Evolutionary conservation across 2,797 vertebrate species (phyloP), one percentile per base, ranked within the genome.

Genomic region (Cygnus olor): DNA sequence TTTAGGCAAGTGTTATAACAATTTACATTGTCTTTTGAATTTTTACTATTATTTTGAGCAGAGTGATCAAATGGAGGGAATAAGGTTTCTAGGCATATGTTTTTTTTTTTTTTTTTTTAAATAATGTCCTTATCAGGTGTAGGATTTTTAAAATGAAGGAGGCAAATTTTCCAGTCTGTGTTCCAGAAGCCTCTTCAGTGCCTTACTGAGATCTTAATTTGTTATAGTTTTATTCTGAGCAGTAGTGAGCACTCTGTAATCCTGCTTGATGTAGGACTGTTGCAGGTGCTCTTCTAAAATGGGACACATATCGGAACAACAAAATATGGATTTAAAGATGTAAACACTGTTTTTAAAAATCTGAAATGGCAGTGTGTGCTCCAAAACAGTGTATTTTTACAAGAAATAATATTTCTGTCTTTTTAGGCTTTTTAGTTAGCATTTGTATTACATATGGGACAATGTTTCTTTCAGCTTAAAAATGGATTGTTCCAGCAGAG

Each of bases 401-500:
- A 53, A 57, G 10, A 81, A 86, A 34, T 28, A 30, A 38, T 14
- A 32, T 51, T 49, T 6, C 14, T 61, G 22, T 11, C 7, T 51
- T 80, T 54, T 64, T 44, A 42, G 1, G 13, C 1, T 34, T 4
- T 44, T 47, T 61, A 49, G 13, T 53, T 80, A 83, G 69, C 30
- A 56, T 94, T 36, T 81, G 20, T 20, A 6, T 91, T 10, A 2
- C 82, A 5, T 49, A 12, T 0, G 0, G 51, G 76, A 57, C 28
- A 66, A 14, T 36, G 65, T 36, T 83, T 57, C 44, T 73, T 88
- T 72, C 77, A 49, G 79, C 54, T 68, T 89, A 91, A 91, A 94
- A 89, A 79, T 72, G 49, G 45, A 58, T 90, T 94, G 82, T 97
- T 97, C 98, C 97, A 98, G 97, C 95, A 98, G 97, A 98, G 98